These are phyloP conservation scores for Oscheius sp. DNA, from an alignment of 2,888 invertebrate genomes.

Conservation along the genomic window DNA sequence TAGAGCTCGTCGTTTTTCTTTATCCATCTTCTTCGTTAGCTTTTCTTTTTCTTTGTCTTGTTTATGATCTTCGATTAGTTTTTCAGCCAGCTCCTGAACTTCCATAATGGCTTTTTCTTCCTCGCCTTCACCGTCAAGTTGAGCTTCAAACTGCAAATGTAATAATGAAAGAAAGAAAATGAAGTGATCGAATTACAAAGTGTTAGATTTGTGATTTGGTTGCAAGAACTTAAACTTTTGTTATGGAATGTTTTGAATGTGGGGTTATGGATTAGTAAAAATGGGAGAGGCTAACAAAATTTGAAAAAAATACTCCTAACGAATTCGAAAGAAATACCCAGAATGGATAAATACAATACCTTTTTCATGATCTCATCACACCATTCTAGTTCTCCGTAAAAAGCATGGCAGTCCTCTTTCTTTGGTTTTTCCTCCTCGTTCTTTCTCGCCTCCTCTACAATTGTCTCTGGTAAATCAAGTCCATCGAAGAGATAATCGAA, in stretches of 20 bases:
- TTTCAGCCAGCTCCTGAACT: background rate
- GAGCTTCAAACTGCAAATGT: conserved; percentile 24
- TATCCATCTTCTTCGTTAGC: background rate
- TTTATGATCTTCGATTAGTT: background rate
- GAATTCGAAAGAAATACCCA: background rate
- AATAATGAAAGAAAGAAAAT: background rate
- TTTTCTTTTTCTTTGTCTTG: background rate
- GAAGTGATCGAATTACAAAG: background rate
- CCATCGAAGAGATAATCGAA: conserved; percentile 7
- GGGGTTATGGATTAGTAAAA: too few species aligned
- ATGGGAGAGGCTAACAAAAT: background rate
- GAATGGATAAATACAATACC: background rate
- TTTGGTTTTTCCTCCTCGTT: background rate
- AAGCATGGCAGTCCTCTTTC: conserved; percentile 21
- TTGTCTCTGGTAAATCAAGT: conserved; percentile 2
- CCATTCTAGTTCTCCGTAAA: conserved; percentile 15
- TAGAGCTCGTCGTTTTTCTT: background rate
- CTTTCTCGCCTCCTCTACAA: background rate
- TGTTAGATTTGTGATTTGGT: background rate
- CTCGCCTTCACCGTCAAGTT: background rate
- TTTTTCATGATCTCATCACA: conserved; percentile 14
- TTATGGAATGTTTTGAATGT: too few species aligned
- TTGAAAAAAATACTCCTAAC: background rate
- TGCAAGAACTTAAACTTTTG: background rate
- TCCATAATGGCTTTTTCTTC: conserved; percentile 1